Evolutionary conservation across 2,797 vertebrate species (phyloP).

Genomic region (Anabas testudineus): DNA sequence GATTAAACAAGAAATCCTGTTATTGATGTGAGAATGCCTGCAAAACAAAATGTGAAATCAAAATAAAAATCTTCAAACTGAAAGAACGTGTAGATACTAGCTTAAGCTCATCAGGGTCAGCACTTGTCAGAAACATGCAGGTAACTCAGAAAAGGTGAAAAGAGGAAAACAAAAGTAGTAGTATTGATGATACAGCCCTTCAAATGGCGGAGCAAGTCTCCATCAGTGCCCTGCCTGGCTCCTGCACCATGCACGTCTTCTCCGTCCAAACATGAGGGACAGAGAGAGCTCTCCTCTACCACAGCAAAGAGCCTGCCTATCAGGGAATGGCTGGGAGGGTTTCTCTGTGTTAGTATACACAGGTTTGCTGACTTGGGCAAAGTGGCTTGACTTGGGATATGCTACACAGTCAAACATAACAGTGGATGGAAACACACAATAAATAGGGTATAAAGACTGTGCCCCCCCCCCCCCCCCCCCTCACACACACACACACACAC

Average conservation of each 20-base stretch:
- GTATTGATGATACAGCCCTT: constrained; percentile 89
- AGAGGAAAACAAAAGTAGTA: constrained; percentile 76
- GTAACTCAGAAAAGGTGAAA: constrained; percentile 66
- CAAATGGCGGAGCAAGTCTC: constrained; percentile 83
- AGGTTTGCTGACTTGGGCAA: constrained; percentile 77
- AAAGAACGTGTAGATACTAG: constrained; percentile 78
- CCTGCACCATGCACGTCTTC: constrained; percentile 94
- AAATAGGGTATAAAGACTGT: constrained; percentile 46
- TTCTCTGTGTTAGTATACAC: constrained; percentile 74
- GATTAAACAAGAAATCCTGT: constrained; percentile 60
- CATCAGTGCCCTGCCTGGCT: constrained; percentile 88
- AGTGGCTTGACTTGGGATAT: constrained; percentile 54
- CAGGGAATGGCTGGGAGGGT: constrained; percentile 26
- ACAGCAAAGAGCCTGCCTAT: constrained; percentile 77
- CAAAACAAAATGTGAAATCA: constrained; percentile 68
- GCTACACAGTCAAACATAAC: constrained; percentile 64
- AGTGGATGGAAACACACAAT: constrained; percentile 66
- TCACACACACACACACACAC: constrained; percentile 53
- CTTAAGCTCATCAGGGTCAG: constrained; percentile 84
- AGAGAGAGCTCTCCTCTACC: constrained; percentile 83
- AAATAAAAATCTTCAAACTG: constrained; percentile 66
- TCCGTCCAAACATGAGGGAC: constrained; percentile 91
- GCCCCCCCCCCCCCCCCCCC: neutral
- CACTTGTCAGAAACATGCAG: constrained; percentile 87
- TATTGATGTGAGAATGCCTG: constrained; percentile 71